Base-by-base conservation (phyloP, 2,797 vertebrate species). In the Pygocentrus nattereri region DNA sequence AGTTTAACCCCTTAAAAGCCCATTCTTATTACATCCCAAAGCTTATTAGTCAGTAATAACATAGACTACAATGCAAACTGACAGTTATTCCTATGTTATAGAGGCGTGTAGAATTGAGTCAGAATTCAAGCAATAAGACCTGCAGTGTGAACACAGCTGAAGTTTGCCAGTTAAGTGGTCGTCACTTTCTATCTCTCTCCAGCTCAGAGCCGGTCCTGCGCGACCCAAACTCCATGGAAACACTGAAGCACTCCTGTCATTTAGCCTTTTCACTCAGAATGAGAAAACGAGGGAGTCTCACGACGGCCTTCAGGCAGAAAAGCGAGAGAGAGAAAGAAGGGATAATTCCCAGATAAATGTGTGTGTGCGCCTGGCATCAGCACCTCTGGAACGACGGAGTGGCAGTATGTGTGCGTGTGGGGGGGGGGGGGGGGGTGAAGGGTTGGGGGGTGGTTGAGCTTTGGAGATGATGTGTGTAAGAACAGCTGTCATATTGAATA, bases 401-500 rank as follows among this genome's bases (percentile, higher is more conserved):
- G 76, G 12, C 34, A 52, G 54, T 27, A 41, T 38, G 38, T 70
- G 31, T 67, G 76, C 68, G 64, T 27, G n/a, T n/a, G n/a, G 77
- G 49, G 52, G 74, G 52, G 76, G 21, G 50, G 25, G 19, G 30
- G 52, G 47, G 38, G 49, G 21, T 18, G 15, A 50, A 30, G 77
- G 5, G 65, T 1, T 21, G 12, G n/a, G 12, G 52, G 19, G 52
- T 41, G 27, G 52, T 38, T 58, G 50, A 47, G 49, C 49, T 58
- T 19, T 74, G 16, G 38, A 16, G 49, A 54, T 25, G 25, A 8
- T 23, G 71, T 67, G 61, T 74, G 38, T 23, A 69, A 74, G 61
- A 81, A 81, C 52, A 76, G 38, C 79, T 81, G 73, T 75, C 79
- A 69, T 81, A 70, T 10, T 81, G 64, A 75, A 70, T 69, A 81